These are phyloP conservation scores for Metridium senile DNA, from an alignment of 92 coral and sea anemone species.

Conservation along the genomic window DNA sequence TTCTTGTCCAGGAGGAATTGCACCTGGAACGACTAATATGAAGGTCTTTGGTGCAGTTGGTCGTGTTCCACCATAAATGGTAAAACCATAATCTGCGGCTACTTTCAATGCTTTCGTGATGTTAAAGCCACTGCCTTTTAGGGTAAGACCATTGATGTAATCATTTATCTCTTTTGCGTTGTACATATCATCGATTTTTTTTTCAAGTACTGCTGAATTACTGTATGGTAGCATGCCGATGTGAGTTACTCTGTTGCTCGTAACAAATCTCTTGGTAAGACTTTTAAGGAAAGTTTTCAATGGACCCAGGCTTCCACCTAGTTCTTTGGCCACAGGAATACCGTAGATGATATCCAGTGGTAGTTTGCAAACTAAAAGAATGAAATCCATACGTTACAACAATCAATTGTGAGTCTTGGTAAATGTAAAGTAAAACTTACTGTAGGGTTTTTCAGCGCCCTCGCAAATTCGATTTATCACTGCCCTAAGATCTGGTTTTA, in stretches of 20 bases:
- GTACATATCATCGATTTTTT: constrained; percentile 42
- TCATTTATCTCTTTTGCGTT: constrained; percentile 9
- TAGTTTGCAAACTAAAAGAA: constrained; percentile 48
- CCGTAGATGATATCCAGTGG: constrained; percentile 71
- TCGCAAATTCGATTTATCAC: constrained; percentile 53
- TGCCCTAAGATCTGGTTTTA: constrained; percentile 53
- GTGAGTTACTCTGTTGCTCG: constrained; percentile 50
- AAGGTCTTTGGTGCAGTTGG: constrained; percentile 72
- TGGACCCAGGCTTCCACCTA: constrained; percentile 34
- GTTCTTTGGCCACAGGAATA: constrained; percentile 67
- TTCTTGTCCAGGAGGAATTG: constrained; percentile 37
- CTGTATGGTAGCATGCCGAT: constrained; percentile 69
- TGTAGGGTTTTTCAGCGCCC: constrained; percentile 44
- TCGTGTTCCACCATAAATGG: constrained; percentile 85
- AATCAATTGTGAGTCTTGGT: too few species aligned
- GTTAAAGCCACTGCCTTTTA: constrained; percentile 44
- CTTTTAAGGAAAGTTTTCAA: constrained; percentile 43
- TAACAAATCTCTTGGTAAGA: constrained; percentile 41
- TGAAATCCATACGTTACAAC: background rate
- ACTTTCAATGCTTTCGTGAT: constrained; percentile 59
- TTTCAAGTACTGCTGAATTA: constrained; percentile 39
- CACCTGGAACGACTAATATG: constrained; percentile 69
- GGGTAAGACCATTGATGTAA: constrained; percentile 22
- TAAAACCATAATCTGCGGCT: constrained; percentile 70
- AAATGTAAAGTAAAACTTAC: too few species aligned